Conservation (phyloP, 1,140 invertebrate genomes). For the Tetramorium parvispinum region DNA sequence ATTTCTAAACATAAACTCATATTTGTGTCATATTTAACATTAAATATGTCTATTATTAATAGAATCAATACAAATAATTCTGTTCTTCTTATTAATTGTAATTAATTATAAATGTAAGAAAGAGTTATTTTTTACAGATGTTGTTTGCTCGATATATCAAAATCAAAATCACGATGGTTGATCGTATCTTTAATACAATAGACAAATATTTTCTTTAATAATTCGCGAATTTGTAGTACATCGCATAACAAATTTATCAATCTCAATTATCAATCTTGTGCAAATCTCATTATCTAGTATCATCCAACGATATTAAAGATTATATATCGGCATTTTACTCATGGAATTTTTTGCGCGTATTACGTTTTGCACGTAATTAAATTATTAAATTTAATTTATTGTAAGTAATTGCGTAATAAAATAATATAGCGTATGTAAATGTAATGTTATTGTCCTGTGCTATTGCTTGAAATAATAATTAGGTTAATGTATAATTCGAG, state of each 20-base stretch:
- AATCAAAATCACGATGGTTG: conserved; percentile 17
- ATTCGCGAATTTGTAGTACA: not conserved
- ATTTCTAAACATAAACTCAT: not conserved
- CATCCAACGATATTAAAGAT: not conserved
- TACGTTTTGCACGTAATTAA: not conserved
- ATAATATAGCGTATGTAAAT: not conserved
- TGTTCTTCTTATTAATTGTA: not conserved
- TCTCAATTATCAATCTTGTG: conserved; percentile 17
- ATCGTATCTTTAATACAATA: not conserved
- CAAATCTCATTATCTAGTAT: not conserved
- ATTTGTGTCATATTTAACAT: not conserved
- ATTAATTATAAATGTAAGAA: not conserved
- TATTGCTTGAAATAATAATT: not conserved
- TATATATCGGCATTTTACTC: not conserved
- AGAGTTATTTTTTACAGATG: not conserved
- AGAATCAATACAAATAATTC: not conserved
- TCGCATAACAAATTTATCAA: conserved; percentile 6
- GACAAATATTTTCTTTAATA: conserved; percentile 32
- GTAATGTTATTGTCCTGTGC: not conserved
- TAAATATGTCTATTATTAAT: not conserved
- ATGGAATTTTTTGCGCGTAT: not conserved
- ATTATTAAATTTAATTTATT: conserved; percentile 1
- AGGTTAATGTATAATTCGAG: too few relatives aligned
- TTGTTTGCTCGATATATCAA: not conserved
- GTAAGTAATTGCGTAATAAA: not conserved